Percentiles rank a stretch among this genome's conserved stretches.
Evolutionary conservation across 2,797 vertebrate species (phyloP).

Genomic region (Prunella strophiata): DNA sequence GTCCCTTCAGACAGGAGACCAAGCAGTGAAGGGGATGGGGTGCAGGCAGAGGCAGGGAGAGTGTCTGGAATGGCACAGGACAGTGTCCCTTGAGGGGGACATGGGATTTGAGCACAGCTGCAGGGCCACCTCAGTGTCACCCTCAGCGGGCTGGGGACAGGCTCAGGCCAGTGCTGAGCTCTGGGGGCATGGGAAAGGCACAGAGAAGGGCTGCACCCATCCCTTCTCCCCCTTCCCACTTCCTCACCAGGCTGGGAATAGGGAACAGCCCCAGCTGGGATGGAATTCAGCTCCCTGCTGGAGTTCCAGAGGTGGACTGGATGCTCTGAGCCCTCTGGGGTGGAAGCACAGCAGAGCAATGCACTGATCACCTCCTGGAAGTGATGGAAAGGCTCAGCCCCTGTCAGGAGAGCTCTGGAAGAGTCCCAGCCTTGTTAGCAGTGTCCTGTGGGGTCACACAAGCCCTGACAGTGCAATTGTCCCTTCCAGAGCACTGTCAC

Average conservation of each 20-base stretch:
- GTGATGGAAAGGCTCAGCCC: neutral
- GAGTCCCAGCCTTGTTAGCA: neutral
- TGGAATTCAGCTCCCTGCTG: rapidly evolving
- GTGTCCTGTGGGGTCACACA: neutral
- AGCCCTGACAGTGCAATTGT: neutral
- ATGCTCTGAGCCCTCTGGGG: neutral
- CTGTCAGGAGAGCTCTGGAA: neutral
- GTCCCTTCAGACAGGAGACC: neutral
- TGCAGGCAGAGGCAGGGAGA: neutral
- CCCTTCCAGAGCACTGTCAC: neutral
- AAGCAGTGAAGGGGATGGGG: neutral
- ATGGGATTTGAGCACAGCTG: neutral
- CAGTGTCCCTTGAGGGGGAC: neutral
- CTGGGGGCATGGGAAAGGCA: rapidly evolving
- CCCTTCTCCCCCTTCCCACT: neutral
- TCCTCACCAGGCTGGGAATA: neutral
- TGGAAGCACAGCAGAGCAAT: too few relatives aligned
- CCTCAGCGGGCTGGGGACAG: neutral
- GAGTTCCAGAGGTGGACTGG: rapidly evolving
- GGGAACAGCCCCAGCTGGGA: neutral
- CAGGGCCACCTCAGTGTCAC: neutral
- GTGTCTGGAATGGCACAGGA: neutral
- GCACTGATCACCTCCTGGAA: neutral
- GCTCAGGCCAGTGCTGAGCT: neutral
- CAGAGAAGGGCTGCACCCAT: rapidly evolving